These are phyloP conservation scores for Dasyprocta punctata DNA, from an alignment of 2,113 vertebrate species.

Conservation along the genomic window DNA sequence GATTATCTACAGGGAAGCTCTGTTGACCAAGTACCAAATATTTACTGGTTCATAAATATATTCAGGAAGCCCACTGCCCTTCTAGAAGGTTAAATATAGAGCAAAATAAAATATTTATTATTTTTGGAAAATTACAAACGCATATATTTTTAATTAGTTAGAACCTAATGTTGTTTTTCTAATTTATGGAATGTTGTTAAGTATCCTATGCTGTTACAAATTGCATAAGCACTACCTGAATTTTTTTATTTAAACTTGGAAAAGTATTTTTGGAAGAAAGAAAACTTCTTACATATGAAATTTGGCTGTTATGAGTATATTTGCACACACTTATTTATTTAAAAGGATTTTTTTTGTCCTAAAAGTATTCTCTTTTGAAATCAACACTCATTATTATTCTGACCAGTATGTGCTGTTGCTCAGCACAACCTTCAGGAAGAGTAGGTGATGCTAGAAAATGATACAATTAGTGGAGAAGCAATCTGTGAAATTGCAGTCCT, in stretches of 20 bases:
- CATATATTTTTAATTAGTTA: background rate
- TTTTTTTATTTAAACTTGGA: background rate
- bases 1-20: background rate
- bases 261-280: slow-evolving; percentile 15
- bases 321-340: background rate
- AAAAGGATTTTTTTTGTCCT: slow-evolving; percentile 20
- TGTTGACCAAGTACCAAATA: background rate
- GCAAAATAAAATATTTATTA: background rate
- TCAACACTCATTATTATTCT: background rate
- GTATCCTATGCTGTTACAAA: background rate
- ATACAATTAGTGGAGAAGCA: background rate
- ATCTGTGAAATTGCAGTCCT: background rate
- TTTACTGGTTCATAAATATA: background rate
- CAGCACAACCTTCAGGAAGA: slow-evolving; percentile 19
- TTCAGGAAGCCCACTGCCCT: background rate
- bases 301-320: background rate
- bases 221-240: background rate
- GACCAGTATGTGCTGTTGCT: background rate
- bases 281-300: background rate
- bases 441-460: background rate
- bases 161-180: background rate
- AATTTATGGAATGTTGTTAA: slow-evolving; percentile 3
- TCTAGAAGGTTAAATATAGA: background rate
- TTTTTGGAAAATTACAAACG: background rate
- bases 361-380: slow-evolving; percentile 48